phyloP scores from a whole-genome alignment of 2,113 vertebrate genomes.

The Notothenia coriiceps region DNA sequence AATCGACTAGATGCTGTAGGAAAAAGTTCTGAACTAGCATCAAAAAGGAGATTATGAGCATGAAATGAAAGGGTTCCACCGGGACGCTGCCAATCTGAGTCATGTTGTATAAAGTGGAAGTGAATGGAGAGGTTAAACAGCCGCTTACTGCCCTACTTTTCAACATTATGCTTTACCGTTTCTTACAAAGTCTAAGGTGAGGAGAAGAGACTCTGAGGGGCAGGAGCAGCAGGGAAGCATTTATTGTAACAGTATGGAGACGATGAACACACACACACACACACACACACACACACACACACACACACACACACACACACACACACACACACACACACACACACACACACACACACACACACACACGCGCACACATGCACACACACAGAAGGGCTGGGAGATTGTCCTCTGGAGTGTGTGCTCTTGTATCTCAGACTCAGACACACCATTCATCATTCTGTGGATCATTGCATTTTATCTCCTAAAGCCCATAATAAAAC shows the following conservation, averaged over 20 bases:
- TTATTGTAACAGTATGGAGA: constrained; percentile 53
- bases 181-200: constrained; percentile 28
- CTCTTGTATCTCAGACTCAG: constrained; percentile 86
- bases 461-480: constrained; percentile 87
- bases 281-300: constrained; percentile 3
- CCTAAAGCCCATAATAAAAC: constrained; percentile 89
- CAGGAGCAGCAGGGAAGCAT: constrained; percentile 38
- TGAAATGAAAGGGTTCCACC: neutral
- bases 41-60: neutral
- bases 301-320: constrained; percentile 18
- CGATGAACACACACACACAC: constrained; percentile 19
- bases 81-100: neutral
- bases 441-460: constrained; percentile 89
- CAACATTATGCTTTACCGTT: constrained; percentile 16
- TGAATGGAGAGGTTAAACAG: constrained; percentile 30
- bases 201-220: constrained; percentile 23
- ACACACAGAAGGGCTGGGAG: constrained; percentile 54
- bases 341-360: constrained; percentile 4
- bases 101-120: neutral
- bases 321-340: constrained; percentile 18
- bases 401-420: constrained; percentile 82
- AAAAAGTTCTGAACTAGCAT: neutral
- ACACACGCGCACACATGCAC: constrained; percentile 18
- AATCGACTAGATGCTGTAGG: neutral
- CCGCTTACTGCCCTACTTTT: constrained; percentile 4